Evolutionary conservation across 2,797 vertebrate species (phyloP).

Genomic region (Anabas testudineus): DNA sequence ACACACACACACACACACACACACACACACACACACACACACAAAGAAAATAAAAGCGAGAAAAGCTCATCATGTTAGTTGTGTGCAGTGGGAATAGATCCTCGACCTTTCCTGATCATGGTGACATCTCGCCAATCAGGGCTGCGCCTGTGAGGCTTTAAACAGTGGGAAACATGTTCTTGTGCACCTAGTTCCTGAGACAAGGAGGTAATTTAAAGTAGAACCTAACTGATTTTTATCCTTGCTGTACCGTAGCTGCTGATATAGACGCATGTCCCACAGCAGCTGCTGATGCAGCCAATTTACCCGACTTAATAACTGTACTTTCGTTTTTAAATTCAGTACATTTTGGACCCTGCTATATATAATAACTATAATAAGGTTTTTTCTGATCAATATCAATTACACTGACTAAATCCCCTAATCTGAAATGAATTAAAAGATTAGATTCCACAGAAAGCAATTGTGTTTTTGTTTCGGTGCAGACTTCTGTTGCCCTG

Average conservation of each 20-base stretch:
- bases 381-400: slow-evolving; percentile 39
- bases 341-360: slow-evolving; percentile 42
- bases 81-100: slow-evolving; percentile 51
- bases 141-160: slow-evolving; percentile 29
- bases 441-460: slow-evolving; percentile 14
- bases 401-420: slow-evolving; percentile 25
- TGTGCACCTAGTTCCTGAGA: slow-evolving; percentile 23
- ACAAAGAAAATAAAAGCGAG: not conserved
- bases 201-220: slow-evolving; percentile 33
- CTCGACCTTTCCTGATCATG: slow-evolving; percentile 47
- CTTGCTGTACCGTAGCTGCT: slow-evolving; percentile 15
- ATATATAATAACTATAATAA: slow-evolving; percentile 50
- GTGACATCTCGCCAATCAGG: slow-evolving; percentile 46
- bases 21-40: too few species aligned
- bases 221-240: slow-evolving; percentile 27
- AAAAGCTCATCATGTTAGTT: slow-evolving; percentile 47
- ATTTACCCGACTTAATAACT: slow-evolving; percentile 47
- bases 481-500: slow-evolving; percentile 9
- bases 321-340: slow-evolving; percentile 54
- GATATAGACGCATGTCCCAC: slow-evolving; percentile 11
- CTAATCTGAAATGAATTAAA: slow-evolving; percentile 26
- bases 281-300: slow-evolving; percentile 38
- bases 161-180: slow-evolving; percentile 35
- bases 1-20: too few species aligned
- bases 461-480: not conserved